A percentile compares a stretch with the other conserved stretches of the same genome.
Evolutionary conservation across 2,113 vertebrate species (phyloP).

Genomic region (Gila orcuttii): DNA sequence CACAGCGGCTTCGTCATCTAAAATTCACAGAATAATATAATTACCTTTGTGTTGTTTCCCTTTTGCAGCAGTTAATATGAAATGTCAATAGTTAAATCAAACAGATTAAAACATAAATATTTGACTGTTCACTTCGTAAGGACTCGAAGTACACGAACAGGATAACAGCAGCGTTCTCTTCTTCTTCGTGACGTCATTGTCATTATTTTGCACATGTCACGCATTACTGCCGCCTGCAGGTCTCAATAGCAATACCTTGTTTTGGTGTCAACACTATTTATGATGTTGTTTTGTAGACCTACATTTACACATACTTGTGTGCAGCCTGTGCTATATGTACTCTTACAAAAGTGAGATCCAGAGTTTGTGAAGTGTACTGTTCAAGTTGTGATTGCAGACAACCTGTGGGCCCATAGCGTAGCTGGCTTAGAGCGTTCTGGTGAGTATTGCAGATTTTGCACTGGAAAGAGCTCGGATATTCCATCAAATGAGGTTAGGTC

Average conservation of each 20-base stretch:
- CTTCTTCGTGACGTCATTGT: not conserved
- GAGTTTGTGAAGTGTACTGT: not conserved
- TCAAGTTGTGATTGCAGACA: not conserved
- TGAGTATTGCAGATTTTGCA: not conserved
- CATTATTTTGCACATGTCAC: no score
- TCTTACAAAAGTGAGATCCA: no score
- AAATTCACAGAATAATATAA: not conserved
- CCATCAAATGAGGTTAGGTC: not conserved
- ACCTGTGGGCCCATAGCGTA: no score
- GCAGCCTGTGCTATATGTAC: no score
- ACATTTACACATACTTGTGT: not conserved
- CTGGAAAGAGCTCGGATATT: not conserved
- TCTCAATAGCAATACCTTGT: not conserved
- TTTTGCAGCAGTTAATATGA: not conserved
- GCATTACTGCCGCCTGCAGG: not conserved
- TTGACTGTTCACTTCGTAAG: not conserved
- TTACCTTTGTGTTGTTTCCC: constrained; percentile 8
- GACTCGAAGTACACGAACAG: not conserved
- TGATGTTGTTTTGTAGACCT: not conserved
- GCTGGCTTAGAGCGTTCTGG: not conserved
- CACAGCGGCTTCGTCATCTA: not conserved
- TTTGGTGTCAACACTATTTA: not conserved
- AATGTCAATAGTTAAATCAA: not conserved
- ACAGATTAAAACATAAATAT: not conserved
- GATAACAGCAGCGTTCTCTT: not conserved